Evolutionary conservation across 2,113 vertebrate species (phyloP), one percentile per base, ranked within the genome.

Genomic region (Alethe castanea): DNA sequence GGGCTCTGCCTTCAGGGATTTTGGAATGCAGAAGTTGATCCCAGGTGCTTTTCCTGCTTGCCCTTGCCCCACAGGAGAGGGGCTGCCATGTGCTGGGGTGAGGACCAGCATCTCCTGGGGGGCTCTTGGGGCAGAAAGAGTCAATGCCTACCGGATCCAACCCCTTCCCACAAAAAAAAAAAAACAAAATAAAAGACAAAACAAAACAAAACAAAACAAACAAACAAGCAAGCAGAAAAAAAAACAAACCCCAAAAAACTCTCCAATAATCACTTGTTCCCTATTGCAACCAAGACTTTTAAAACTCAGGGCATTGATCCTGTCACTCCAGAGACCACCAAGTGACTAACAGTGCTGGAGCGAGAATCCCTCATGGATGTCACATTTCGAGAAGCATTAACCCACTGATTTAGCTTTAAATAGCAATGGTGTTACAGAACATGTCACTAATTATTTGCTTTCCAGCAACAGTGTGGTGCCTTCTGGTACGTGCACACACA

Each of bases 381-480:
- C 83, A 94, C 88, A 96, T 92, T 95, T 95, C 67, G 13, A 95
- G 94, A 96, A 94, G 94, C 95, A 96, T 96, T 95, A 95, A 96
- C 92, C 85, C 95, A 94, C 96, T 95, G 93, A 96, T 96, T 96
- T 88, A 91, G 92, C 86, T 97, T 93, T 94, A 95, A 97, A 97
- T 95, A 95, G 94, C 85, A 81, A 71, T 92, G 76, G 89, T 95
- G 91, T 86, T 93, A 93, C 80, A 96, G 96, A 96, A 97, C 94
- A 93, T 97, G 96, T 97, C 96, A 96, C 96, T 97, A 96, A 93
- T 96, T 97, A 95, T 97, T 96, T 97, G 96, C 94, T 97, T 95
- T 95, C 96, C 95, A 96, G 87, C 92, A 95, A 91, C 94, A 97
- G 94, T 97, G 94, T 86, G 86, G 96, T 96, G 96, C 94, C 91